These are phyloP conservation scores for Sycon ciliatum DNA, from an alignment of 37 sponge, comb jelly and placozoan genomes.

Conservation along the genomic window DNA sequence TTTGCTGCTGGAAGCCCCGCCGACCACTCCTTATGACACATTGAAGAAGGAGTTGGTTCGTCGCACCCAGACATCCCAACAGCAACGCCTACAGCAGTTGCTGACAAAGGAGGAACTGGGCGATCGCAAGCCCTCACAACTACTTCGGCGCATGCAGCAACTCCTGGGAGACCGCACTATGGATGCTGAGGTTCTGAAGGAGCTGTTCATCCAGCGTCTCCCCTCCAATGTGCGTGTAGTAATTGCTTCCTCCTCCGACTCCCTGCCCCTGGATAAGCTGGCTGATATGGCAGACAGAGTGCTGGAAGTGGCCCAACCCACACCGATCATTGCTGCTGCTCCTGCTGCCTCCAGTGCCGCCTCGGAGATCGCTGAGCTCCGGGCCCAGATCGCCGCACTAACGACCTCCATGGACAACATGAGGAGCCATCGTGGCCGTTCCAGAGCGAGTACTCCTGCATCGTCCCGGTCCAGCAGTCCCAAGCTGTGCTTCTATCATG, in stretches of 20 bases:
- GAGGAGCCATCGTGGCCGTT: neutral
- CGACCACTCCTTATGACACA: constrained; percentile 28
- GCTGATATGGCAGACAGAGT: constrained; percentile 54
- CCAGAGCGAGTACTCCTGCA: neutral
- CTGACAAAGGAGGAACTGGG: constrained; percentile 32
- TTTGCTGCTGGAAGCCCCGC: too few relatives aligned
- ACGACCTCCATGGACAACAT: neutral
- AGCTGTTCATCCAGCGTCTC: constrained; percentile 43
- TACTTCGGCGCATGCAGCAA: constrained; percentile 49
- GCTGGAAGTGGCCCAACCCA: constrained; percentile 37
- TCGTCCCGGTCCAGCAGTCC: neutral
- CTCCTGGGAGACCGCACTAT: constrained; percentile 41
- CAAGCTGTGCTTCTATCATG: constrained; percentile 53
- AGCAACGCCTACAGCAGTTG: constrained; percentile 42
- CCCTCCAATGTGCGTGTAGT: constrained; percentile 55
- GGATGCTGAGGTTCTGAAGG: too few relatives aligned
- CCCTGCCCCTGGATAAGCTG: constrained; percentile 14
- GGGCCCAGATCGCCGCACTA: neutral
- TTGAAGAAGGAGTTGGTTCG: constrained; percentile 31
- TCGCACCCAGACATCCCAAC: constrained; percentile 35
- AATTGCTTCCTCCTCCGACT: constrained; percentile 29
- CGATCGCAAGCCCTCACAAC: constrained; percentile 50
- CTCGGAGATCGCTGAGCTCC: too few relatives aligned
- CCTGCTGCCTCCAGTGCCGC: too few relatives aligned
- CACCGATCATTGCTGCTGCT: too few relatives aligned